phyloP scores from a whole-genome alignment of 2,113 vertebrate genomes.

The Stigmatopora argus region DNA sequence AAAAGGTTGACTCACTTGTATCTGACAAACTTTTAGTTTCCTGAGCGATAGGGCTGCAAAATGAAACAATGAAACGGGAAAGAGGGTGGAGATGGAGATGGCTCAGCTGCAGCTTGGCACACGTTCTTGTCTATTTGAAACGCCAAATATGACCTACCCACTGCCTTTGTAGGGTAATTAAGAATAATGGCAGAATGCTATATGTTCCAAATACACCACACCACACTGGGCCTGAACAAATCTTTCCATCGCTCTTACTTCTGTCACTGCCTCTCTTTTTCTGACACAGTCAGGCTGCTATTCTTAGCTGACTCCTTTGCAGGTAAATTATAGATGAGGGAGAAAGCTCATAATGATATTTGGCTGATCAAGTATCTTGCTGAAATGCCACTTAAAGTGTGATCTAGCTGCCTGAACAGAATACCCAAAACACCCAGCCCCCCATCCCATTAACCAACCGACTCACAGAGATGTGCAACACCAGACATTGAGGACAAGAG shows the following conservation, averaged over 20 bases:
- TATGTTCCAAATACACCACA: slow-evolving; percentile 4
- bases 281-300: slow-evolving; percentile 29
- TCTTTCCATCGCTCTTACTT: slow-evolving; percentile 31
- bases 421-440: slow-evolving; percentile 5
- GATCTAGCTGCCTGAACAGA: slow-evolving; percentile 37
- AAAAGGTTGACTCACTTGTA: slow-evolving; percentile 32
- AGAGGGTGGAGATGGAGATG: slow-evolving; percentile 15
- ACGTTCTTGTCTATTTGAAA: slow-evolving; percentile 28
- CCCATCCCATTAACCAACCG: slow-evolving; percentile 1
- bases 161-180: slow-evolving; percentile 28
- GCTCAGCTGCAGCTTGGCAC: slow-evolving; percentile 4
- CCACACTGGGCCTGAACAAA: slow-evolving; percentile 11
- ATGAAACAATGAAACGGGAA: slow-evolving; percentile 52
- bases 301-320: slow-evolving; percentile 50
- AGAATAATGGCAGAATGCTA: slow-evolving; percentile 21
- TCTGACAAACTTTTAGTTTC: slow-evolving; percentile 52
- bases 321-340: slow-evolving; percentile 71
- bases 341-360: slow-evolving; percentile 60
- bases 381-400: slow-evolving; percentile 64
- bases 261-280: slow-evolving; percentile 1
- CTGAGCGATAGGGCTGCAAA: slow-evolving; percentile 35
- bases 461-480: slow-evolving; percentile 15
- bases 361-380: slow-evolving; percentile 61
- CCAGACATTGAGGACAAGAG: slow-evolving; percentile 8
- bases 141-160: slow-evolving; percentile 36